These are phyloP conservation scores for Agrilus mali DNA, from an alignment of 2,888 invertebrate genomes.

Conservation along the genomic window DNA sequence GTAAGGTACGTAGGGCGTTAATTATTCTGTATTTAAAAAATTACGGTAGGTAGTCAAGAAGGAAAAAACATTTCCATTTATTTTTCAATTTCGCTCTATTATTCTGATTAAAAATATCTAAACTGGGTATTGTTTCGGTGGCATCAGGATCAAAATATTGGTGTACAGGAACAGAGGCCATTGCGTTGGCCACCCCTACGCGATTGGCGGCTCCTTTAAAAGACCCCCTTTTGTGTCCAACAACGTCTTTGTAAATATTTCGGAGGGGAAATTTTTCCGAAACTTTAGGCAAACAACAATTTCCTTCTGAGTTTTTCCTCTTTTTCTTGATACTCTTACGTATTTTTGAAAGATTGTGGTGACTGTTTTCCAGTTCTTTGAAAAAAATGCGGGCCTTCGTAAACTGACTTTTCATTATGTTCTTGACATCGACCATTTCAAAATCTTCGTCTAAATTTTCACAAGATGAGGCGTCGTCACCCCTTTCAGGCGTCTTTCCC, in stretches of 20 bases:
- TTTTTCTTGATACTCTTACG: too few relatives aligned
- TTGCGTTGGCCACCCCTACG: slow-evolving; percentile 5
- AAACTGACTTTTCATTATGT: slow-evolving; percentile 9
- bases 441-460: slow-evolving; percentile 8
- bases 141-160: too few relatives aligned
- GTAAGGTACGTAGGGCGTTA: too few relatives aligned
- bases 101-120: not conserved
- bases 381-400: slow-evolving; percentile 8
- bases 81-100: slow-evolving; percentile 5
- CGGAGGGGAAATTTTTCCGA: slow-evolving; percentile 6
- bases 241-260: slow-evolving; percentile 7
- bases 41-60: slow-evolving; percentile 5
- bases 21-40: too few relatives aligned
- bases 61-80: slow-evolving; percentile 8
- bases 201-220: slow-evolving; percentile 7
- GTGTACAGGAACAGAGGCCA: slow-evolving; percentile 7
- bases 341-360: too few relatives aligned
- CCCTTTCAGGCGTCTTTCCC: not conserved
- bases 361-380: slow-evolving; percentile 5
- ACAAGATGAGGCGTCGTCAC: too few relatives aligned
- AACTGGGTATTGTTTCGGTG: too few relatives aligned
- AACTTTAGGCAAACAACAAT: slow-evolving; percentile 1
- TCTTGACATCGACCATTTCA: slow-evolving; percentile 4
- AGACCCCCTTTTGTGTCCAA: slow-evolving; percentile 3
- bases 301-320: too few relatives aligned